Percentiles rank a stretch among this genome's conserved stretches.
These are phyloP conservation scores for Anoplolepis gracilipes DNA, from an alignment of 1,140 invertebrate species.

Conservation along the genomic window DNA sequence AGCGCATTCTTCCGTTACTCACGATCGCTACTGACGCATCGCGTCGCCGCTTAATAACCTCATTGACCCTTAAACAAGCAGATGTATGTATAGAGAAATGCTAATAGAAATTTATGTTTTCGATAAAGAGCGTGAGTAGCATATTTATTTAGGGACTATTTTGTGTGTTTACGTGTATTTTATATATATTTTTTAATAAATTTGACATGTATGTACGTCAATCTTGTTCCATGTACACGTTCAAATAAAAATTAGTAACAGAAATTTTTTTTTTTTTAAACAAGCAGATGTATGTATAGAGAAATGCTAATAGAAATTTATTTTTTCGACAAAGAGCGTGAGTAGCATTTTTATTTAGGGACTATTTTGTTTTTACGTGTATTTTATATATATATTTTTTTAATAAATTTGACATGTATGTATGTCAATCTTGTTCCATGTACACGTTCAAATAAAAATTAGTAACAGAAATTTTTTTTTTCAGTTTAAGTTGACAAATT, in stretches of 20 bases:
- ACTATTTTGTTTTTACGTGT: too few relatives aligned
- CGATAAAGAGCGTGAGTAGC: background rate
- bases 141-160: background rate
- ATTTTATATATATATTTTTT: too few relatives aligned
- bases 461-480: background rate
- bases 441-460: background rate
- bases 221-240: background rate
- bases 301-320: too few relatives aligned
- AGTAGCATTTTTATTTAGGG: too few relatives aligned
- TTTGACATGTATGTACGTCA: background rate
- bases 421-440: background rate
- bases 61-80: conserved; percentile 11
- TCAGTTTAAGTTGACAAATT: background rate
- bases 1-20: conserved; percentile 35
- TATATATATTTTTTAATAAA: background rate
- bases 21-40: conserved; percentile 14
- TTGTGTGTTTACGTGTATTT: too few relatives aligned
- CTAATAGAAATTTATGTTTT: background rate
- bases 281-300: too few relatives aligned
- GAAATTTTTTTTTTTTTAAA: background rate
- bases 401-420: too few relatives aligned
- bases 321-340: too few relatives aligned
- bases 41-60: background rate
- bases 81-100: background rate
- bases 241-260: background rate